phyloP scores from a whole-genome alignment of 1,140 invertebrate species.

The Gonioctena quinquepunctata region DNA sequence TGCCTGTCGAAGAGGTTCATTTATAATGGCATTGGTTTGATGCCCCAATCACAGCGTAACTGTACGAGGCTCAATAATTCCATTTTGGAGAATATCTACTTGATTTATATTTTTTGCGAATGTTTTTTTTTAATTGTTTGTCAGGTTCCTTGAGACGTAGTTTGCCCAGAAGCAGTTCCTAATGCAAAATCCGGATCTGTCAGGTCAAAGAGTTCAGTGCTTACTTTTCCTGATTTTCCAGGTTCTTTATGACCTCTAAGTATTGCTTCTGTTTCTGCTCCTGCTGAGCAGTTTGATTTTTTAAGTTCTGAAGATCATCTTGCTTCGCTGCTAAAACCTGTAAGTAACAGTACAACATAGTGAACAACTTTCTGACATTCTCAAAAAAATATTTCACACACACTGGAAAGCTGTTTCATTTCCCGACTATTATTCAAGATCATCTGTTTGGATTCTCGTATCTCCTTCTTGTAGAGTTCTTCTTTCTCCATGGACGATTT shows the following conservation, averaged over 20 bases:
- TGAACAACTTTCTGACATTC: background rate
- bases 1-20: too few species aligned
- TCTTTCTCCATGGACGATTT: slow-evolving; percentile 28
- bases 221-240: slow-evolving; percentile 3
- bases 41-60: too few species aligned
- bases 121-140: too few species aligned
- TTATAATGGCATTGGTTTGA: too few species aligned
- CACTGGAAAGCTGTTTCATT: slow-evolving; percentile 3
- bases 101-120: too few species aligned
- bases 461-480: slow-evolving; percentile 24
- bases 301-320: background rate
- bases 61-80: too few species aligned
- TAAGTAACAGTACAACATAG: background rate
- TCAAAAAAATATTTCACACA: background rate
- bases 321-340: background rate
- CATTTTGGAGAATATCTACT: too few species aligned
- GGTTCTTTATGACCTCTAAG: background rate
- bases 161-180: too few species aligned
- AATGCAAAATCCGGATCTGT: too few species aligned
- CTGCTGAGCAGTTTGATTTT: background rate
- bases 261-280: background rate
- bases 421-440: background rate
- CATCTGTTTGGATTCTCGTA: slow-evolving; percentile 20
- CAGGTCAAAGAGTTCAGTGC: background rate
- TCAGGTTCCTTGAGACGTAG: too few species aligned